Evolutionary conservation across 2,113 vertebrate genomes (phyloP), one percentile per base, ranked within the genome.

Genomic region (Cyprinodon tularosa): DNA sequence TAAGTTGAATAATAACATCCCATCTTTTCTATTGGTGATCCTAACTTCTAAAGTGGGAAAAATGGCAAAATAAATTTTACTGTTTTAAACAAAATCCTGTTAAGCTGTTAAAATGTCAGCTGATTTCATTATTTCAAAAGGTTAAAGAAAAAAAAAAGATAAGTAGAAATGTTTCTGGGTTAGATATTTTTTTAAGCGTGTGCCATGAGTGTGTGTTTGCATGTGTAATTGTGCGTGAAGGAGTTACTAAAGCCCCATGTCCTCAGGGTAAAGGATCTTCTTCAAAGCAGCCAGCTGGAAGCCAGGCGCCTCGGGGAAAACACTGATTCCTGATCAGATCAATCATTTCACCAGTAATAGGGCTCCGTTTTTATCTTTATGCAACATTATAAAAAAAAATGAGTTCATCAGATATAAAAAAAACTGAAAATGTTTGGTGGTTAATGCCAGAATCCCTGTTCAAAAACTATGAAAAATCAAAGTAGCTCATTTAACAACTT

Each of bases 211-310:
- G 66, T 53, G 42, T 64, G 71, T 57, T 50, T 53, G 77, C 38
- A 65, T 74, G 76, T 86, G 76, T 66, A 85, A 78, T 73, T 59
- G 79, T 8, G 64, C 77, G 74, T 84, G 89, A 86, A 85, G 77
- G 90, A 90, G 92, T 83, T 81, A 74, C 78, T 89, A 90, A 92
- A 93, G 88, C 90, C 85, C 82, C 65, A 62, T 84, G 82, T 91
- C 94, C 92, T 90, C 78, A 71, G 94, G 93, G 93, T 89, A 74
- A 81, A 85, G 86, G 92, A 91, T 94, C 88, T 86, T 93, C 93
- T 94, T 95, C 93, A 95, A 95, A 94, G 94, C 88, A 91, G 86
- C 79, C 72, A 42, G 77, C 86, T 93, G 85, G 91, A 91, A 93
- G 90, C 91, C 77, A 53, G 66, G 72, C 45, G 82, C 90, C 87